A percentile compares a stretch with the other conserved stretches of the same genome.
Conservation (phyloP, 2,797 vertebrate species). For the Siniperca undulata region DNA sequence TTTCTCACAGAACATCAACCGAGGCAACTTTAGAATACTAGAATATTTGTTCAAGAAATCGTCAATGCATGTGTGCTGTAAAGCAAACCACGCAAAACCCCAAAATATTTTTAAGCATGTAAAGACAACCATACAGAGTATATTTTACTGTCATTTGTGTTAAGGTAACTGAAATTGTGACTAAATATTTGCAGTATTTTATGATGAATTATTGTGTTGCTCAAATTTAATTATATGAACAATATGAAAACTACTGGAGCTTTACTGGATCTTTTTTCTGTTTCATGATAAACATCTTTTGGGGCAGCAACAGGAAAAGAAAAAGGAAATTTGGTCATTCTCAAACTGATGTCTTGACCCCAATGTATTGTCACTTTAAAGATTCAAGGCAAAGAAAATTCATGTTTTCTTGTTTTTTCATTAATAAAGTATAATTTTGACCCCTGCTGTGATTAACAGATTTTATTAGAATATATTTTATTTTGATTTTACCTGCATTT, state of each 20-base stretch:
- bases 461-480: constrained; percentile 17
- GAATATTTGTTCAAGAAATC: neutral
- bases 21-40: neutral
- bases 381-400: neutral
- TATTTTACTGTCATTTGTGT: constrained; percentile 14
- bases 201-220: constrained; percentile 9
- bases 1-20: neutral
- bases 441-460: neutral
- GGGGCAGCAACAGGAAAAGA: neutral
- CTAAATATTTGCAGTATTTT: constrained; percentile 10
- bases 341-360: too few species aligned
- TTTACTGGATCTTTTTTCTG: neutral
- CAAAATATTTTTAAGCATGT: constrained; percentile 11
- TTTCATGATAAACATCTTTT: neutral
- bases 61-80: constrained; percentile 19
- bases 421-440: neutral
- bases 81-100: neutral
- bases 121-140: neutral
- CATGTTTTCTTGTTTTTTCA: neutral
- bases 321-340: neutral
- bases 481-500: constrained; percentile 2
- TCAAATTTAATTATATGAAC: constrained; percentile 31
- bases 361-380: neutral
- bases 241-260: neutral
- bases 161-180: constrained; percentile 7